A percentile compares a stretch with the other conserved stretches of the same genome.
Conservation (phyloP, 2,797 vertebrate species). For the Psittacula derbiana region DNA sequence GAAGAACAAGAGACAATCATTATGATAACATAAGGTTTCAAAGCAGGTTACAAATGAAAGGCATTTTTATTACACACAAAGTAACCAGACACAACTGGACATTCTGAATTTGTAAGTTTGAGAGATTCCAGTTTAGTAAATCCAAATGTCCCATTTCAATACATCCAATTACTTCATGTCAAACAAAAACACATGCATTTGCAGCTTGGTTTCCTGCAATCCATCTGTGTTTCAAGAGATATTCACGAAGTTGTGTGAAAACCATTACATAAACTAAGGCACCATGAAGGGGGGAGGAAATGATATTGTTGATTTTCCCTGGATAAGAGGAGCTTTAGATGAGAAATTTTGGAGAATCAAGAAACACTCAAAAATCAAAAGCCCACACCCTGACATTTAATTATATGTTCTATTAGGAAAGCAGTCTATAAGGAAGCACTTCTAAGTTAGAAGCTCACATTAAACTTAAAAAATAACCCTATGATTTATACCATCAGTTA, state of each 20-base stretch:
- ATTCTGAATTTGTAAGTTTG: neutral
- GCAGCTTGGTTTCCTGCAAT: neutral
- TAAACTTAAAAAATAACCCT: neutral
- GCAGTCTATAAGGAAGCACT: neutral
- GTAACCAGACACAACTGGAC: neutral
- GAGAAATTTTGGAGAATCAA: neutral
- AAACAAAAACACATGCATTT: neutral
- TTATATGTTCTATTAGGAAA: neutral
- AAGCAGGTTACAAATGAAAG: neutral
- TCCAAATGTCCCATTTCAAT: neutral
- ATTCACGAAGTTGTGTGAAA: neutral
- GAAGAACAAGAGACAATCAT: neutral
- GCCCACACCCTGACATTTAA: neutral
- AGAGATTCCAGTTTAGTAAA: neutral
- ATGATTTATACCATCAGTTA: neutral
- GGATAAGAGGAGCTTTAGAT: neutral
- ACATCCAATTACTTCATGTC: neutral
- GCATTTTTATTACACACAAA: neutral
- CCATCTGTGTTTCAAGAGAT: neutral
- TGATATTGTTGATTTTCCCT: neutral
- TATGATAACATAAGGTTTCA: neutral
- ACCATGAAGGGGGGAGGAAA: rapidly evolving
- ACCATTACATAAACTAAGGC: neutral
- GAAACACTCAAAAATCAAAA: neutral
- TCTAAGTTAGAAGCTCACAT: neutral